phyloP scores from a whole-genome alignment of 2,888 invertebrate species.

The Lampropteryx suffumata region DNA sequence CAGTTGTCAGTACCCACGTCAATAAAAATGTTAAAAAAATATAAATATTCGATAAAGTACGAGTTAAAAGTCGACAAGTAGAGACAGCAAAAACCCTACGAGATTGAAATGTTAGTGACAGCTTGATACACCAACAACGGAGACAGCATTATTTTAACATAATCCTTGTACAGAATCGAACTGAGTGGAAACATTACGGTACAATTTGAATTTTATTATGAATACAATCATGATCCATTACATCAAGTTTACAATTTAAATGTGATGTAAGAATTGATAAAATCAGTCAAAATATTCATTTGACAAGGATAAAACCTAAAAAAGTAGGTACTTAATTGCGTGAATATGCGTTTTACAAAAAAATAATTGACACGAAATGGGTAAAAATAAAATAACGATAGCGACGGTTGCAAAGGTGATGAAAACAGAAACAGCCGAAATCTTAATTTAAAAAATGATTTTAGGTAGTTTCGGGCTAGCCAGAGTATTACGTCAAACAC shows the following conservation, averaged over 20 bases:
- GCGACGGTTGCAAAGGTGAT: too few relatives aligned
- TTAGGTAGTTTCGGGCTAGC: too few relatives aligned
- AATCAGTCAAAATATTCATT: too few relatives aligned
- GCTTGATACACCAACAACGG: constrained; percentile 77
- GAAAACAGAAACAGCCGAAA: too few relatives aligned
- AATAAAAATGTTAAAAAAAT: constrained; percentile 77
- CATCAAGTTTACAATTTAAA: constrained; percentile 66
- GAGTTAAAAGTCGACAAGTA: constrained; percentile 61
- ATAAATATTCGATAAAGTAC: constrained; percentile 76
- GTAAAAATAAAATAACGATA: too few relatives aligned
- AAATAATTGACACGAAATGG: too few relatives aligned
- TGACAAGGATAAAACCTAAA: too few relatives aligned
- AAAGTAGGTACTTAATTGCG: too few relatives aligned
- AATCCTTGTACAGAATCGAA: constrained; percentile 75
- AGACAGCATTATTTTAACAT: constrained; percentile 79
- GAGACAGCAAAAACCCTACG: constrained; percentile 70
- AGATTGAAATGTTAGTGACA: constrained; percentile 81
- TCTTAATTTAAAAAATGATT: too few relatives aligned
- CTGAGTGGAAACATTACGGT: constrained; percentile 74
- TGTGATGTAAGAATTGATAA: too few relatives aligned
- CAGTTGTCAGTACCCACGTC: constrained; percentile 72
- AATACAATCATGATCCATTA: too few relatives aligned
- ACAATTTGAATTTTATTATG: constrained; percentile 77
- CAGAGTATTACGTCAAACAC: constrained; percentile 13
- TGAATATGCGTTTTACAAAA: too few relatives aligned